Base-by-base conservation (phyloP, 2,888 invertebrate species). In the Synergus umbraculus region DNA sequence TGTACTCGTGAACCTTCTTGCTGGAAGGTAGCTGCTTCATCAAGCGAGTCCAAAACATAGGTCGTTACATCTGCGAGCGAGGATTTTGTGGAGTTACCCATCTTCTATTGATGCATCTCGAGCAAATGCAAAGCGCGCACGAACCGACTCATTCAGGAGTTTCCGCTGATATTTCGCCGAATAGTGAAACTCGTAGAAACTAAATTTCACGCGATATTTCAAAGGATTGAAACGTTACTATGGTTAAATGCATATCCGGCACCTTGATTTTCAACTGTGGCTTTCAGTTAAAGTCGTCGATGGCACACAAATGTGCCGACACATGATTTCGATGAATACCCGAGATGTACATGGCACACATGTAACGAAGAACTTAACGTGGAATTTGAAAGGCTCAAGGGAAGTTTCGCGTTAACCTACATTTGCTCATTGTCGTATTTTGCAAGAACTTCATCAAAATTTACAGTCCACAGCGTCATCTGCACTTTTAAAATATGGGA, bases 241-340 rank as follows among this genome's bases (percentile, higher is more conserved):
- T 49, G 54, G 73, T n/a, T 73, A 73, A 73, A 73, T 73, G 73
- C 54, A 58, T 73, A 73, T 73, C 73, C 73, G 73, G 49, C 54
- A 73, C 54, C 73, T 73, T 73, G 37, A 73, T 73, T 73, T 73
- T 73, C 73, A 73, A 73, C 54, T 73, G 73, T 37, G 73, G 73
- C 41, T 73, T 73, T 58, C 37, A n/a, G 73, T 73, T 58, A 58
- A 41, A 73, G 73, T 37, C 37, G n/a, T 54, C 54, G 73, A 58
- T 73, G 54, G n/a, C 73, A 73, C 54, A n/a, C 37, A 73, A 73
- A 73, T 73, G 54, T 37, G 41, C 49, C 54, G 73, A 73, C 73
- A 73, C 73, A 73, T 37, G 54, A 49, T 73, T 58, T 37, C 37
- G 29, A 12, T 73, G 73, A 73, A 73, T 73, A 54, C 54, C 41